Evolutionary conservation across 2,888 invertebrate species (phyloP).

Genomic region (Stenodera caucasica): DNA sequence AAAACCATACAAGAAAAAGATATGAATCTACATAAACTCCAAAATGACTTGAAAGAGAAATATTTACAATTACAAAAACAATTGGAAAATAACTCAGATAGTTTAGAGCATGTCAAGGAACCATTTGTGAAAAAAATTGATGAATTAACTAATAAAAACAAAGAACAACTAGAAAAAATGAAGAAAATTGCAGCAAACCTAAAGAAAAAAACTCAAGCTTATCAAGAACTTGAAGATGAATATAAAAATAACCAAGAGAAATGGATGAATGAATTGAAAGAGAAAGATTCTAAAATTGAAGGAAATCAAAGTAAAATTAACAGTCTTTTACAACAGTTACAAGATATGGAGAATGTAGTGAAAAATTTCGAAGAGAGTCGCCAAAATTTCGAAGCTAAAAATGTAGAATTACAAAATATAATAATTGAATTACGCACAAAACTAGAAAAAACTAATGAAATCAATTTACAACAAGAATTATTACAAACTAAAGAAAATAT

Average conservation of each 20-base stretch:
- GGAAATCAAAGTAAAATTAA: slow-evolving; percentile 24
- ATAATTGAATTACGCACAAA: slow-evolving; percentile 37
- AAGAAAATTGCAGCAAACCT: slow-evolving; percentile 77
- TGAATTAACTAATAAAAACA: slow-evolving; percentile 65
- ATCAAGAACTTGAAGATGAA: slow-evolving; percentile 65
- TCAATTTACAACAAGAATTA: slow-evolving; percentile 44
- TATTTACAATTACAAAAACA: slow-evolving; percentile 49
- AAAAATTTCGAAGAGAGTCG: slow-evolving; percentile 34
- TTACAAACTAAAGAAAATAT: slow-evolving; percentile 35
- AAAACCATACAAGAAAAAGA: slow-evolving; percentile 55
- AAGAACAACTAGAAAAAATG: slow-evolving; percentile 73
- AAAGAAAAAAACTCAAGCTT: slow-evolving; percentile 70
- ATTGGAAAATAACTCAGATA: slow-evolving; percentile 46
- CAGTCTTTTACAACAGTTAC: slow-evolving; percentile 39
- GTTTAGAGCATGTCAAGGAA: slow-evolving; percentile 47
- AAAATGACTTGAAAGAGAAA: slow-evolving; percentile 52
- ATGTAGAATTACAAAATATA: slow-evolving; percentile 47
- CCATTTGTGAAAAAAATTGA: slow-evolving; percentile 49
- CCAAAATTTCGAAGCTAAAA: slow-evolving; percentile 45
- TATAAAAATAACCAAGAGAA: slow-evolving; percentile 46
- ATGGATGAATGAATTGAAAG: slow-evolving; percentile 44
- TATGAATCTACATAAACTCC: slow-evolving; percentile 50
- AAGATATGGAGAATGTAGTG: slow-evolving; percentile 27
- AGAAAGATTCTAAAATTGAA: slow-evolving; percentile 36
- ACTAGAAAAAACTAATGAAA: slow-evolving; percentile 46